A percentile compares a stretch with the other conserved stretches of the same genome.
These are phyloP conservation scores for Drosophila cardini DNA, from an alignment of 1,140 invertebrate genomes.

Conservation along the genomic window DNA sequence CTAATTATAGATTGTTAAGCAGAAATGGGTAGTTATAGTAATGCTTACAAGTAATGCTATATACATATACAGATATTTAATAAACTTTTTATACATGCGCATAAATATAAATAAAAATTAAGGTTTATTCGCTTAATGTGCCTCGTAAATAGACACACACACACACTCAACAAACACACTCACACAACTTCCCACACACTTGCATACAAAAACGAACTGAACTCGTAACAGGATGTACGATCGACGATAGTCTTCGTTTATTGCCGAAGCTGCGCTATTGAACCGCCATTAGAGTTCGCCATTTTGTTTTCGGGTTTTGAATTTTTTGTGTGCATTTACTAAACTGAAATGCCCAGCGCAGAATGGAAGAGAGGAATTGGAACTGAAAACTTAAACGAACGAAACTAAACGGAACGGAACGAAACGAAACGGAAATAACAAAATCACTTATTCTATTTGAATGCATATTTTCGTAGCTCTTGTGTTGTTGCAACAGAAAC, in stretches of 20 bases:
- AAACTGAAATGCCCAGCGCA: background rate
- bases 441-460: constrained; percentile 63
- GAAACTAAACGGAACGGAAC: constrained; percentile 1
- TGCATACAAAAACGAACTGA: background rate
- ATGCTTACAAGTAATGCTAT: too few species aligned
- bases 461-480: constrained; percentile 21
- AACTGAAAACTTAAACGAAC: too few species aligned
- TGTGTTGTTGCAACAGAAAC: constrained; percentile 22
- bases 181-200: background rate
- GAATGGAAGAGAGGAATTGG: too few species aligned
- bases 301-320: constrained; percentile 17
- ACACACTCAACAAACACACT: background rate
- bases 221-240: constrained; percentile 34
- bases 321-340: background rate
- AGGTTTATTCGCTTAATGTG: background rate
- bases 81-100: too few species aligned
- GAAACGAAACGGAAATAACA: constrained; percentile 53
- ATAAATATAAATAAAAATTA: background rate
- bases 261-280: constrained; percentile 4
- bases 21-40: too few species aligned
- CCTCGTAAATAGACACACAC: background rate
- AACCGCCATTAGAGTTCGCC: constrained; percentile 23
- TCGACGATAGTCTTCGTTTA: constrained; percentile 17
- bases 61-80: too few species aligned
- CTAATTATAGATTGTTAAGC: too few species aligned